These are phyloP conservation scores for Philopedon plagiatum DNA, from an alignment of 2,888 invertebrate genomes.

Conservation along the genomic window DNA sequence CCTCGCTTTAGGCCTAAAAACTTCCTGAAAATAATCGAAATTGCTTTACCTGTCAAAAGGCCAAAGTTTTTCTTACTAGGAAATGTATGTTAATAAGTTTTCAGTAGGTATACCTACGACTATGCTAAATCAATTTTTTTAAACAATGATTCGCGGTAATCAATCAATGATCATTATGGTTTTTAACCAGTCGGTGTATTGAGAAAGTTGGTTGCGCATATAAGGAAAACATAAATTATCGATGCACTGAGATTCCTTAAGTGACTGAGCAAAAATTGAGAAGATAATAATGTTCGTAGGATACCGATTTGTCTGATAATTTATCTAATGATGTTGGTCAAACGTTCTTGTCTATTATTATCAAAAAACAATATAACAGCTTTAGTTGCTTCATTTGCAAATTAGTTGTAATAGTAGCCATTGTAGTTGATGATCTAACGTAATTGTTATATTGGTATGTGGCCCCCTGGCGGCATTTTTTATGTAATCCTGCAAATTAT, in stretches of 20 bases:
- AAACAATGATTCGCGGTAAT: constrained; percentile 25
- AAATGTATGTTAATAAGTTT: too few species aligned
- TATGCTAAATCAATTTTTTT: constrained; percentile 10
- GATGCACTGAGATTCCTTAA: constrained; percentile 22
- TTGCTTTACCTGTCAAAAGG: too few species aligned
- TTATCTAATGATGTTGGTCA: neutral
- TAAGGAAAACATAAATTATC: constrained; percentile 42
- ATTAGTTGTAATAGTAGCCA: neutral
- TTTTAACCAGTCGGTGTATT: constrained; percentile 17
- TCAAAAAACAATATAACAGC: neutral
- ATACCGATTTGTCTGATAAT: neutral
- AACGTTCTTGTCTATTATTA: neutral
- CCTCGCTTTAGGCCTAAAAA: too few species aligned
- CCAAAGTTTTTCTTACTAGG: neutral
- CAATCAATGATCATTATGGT: constrained; percentile 41
- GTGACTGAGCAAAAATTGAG: neutral
- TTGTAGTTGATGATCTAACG: neutral
- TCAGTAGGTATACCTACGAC: too few species aligned
- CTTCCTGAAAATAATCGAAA: too few species aligned
- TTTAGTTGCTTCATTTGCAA: neutral
- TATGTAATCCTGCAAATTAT: too few species aligned
- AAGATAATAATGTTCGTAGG: neutral
- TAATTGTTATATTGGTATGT: too few species aligned
- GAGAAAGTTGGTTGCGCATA: constrained; percentile 39
- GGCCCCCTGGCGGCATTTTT: too few species aligned